phyloP scores from a whole-genome alignment of 2,113 vertebrate species.

The Cebidichthys violaceus region DNA sequence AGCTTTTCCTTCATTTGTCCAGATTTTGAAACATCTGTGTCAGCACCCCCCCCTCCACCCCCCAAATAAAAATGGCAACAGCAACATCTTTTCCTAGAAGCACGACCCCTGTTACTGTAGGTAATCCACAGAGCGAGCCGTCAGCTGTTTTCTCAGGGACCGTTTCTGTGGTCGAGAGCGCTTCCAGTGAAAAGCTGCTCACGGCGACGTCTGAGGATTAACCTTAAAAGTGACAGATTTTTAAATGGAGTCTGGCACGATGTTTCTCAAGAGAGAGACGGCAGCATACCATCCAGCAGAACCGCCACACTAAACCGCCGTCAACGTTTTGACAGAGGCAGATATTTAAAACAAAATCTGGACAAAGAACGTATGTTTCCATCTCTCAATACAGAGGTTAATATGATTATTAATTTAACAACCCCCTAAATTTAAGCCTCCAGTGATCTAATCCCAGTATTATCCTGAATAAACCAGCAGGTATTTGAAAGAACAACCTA shows the following conservation, averaged over 20 bases:
- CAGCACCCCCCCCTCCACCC: no score
- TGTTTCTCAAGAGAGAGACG: not conserved
- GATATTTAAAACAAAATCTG: not conserved
- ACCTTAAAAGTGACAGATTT: not conserved
- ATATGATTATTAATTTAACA: not conserved
- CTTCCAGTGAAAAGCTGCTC: not conserved
- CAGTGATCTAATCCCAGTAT: not conserved
- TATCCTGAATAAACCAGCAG: not conserved
- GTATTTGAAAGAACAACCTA: not conserved
- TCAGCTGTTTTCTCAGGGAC: not conserved
- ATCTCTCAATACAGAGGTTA: not conserved
- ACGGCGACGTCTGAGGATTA: not conserved
- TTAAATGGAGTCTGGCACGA: not conserved
- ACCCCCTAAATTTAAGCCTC: not conserved
- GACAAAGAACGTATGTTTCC: not conserved
- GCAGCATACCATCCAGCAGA: not conserved
- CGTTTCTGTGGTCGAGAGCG: not conserved
- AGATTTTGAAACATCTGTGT: no score
- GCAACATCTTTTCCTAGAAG: slow-evolving; percentile 22
- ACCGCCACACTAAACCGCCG: no score
- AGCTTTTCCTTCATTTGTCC: not conserved
- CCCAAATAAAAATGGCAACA: slow-evolving; percentile 14
- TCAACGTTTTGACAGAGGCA: not conserved
- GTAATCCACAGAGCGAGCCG: slow-evolving; percentile 14
- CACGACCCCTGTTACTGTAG: not conserved